Evolutionary conservation across 2,797 vertebrate species (phyloP).

Genomic region (Acridotheres tristis): DNA sequence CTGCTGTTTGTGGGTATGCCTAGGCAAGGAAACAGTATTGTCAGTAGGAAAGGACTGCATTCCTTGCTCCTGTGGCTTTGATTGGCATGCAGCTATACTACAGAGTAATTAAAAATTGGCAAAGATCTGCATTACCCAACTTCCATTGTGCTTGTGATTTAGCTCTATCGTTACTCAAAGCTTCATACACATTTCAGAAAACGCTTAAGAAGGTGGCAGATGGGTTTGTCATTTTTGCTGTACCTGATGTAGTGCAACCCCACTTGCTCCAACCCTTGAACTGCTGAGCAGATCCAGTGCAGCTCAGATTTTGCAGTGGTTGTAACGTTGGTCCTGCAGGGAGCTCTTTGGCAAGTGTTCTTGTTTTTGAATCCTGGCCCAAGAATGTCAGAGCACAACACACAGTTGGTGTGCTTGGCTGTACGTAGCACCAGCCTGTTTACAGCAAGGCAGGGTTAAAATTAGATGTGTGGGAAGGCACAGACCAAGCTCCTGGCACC

Average conservation of each 20-base stretch:
- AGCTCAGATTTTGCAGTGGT: not conserved
- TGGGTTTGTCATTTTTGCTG: not conserved
- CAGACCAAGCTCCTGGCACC: not conserved
- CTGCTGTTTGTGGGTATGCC: not conserved
- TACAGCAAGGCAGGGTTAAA: not conserved
- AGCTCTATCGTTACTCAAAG: not conserved
- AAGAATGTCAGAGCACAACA: not conserved
- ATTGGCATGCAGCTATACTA: not conserved
- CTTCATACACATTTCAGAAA: not conserved
- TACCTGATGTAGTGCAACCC: not conserved
- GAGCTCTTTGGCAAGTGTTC: not conserved
- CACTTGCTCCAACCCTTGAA: not conserved
- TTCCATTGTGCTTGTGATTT: not conserved
- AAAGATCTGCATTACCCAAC: not conserved
- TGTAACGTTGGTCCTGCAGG: not conserved
- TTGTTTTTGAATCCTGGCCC: not conserved
- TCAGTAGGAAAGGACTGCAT: not conserved
- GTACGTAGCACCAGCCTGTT: conserved; percentile 7
- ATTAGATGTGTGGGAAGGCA: not conserved
- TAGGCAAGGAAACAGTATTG: not conserved
- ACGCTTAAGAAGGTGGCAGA: not conserved
- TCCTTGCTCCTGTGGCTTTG: not conserved
- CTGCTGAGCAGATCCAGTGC: not conserved
- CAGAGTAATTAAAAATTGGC: not conserved
- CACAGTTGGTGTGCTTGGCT: not conserved